These are phyloP conservation scores for Nomada ruficornis DNA, from an alignment of 2,888 invertebrate species.

Conservation along the genomic window DNA sequence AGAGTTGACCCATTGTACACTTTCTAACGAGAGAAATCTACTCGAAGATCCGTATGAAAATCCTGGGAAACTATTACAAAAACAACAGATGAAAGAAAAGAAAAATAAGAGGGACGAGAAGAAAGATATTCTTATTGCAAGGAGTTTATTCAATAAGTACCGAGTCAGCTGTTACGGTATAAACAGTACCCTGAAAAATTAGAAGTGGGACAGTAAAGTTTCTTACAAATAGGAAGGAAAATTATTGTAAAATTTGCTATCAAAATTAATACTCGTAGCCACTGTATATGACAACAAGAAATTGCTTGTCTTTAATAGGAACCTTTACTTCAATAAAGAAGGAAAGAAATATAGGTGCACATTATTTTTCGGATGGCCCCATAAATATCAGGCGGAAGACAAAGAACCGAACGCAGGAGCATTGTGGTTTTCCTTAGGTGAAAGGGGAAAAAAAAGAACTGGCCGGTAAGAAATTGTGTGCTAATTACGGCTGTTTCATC, in stretches of 20 bases:
- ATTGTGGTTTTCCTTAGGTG: slow-evolving; percentile 52
- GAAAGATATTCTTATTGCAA: background rate
- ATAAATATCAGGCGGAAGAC: background rate
- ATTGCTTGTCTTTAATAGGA: background rate
- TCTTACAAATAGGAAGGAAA: too few species aligned
- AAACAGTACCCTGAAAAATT: too few species aligned
- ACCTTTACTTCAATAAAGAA: too few species aligned
- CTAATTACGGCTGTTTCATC: slow-evolving; percentile 74
- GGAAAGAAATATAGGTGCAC: background rate
- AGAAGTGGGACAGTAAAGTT: too few species aligned
- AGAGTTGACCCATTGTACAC: slow-evolving; percentile 11
- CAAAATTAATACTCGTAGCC: too few species aligned
- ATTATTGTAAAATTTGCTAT: too few species aligned
- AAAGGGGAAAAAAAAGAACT: slow-evolving; percentile 47
- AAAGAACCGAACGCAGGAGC: slow-evolving; percentile 21
- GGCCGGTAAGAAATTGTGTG: slow-evolving; percentile 62
- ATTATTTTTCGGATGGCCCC: too few species aligned
- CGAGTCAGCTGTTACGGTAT: too few species aligned
- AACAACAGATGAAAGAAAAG: slow-evolving; percentile 2
- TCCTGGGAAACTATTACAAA: background rate
- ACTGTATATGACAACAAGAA: background rate
- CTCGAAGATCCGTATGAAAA: background rate
- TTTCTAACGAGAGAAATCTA: background rate
- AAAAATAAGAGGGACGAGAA: background rate
- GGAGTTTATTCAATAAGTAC: too few species aligned